Conservation (phyloP, 1,140 invertebrate species). For the Cyclina sinensis region DNA sequence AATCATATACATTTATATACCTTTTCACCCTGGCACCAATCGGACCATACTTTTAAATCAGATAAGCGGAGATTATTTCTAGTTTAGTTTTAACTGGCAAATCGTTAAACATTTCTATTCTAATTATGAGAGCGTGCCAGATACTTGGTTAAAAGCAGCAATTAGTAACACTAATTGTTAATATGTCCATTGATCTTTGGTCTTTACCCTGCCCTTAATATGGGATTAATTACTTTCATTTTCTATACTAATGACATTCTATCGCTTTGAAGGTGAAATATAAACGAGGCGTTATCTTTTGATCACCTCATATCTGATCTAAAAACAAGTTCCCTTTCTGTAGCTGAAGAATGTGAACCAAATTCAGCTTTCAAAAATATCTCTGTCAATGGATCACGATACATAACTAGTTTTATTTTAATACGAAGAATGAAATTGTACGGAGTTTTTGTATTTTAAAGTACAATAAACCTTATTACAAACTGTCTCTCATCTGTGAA, state of each 20-base stretch:
- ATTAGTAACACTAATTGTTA: neutral
- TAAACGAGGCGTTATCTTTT: neutral
- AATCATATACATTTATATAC: too few relatives aligned
- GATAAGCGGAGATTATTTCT: neutral
- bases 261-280: neutral
- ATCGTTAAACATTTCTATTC: too few relatives aligned
- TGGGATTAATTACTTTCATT: neutral
- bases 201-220: neutral
- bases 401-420: too few relatives aligned
- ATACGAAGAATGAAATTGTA: too few relatives aligned
- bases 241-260: neutral
- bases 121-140: neutral
- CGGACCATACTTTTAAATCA: neutral
- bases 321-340: too few relatives aligned
- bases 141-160: neutral
- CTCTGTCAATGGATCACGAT: too few relatives aligned
- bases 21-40: neutral
- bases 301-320: neutral
- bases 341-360: too few relatives aligned
- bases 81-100: too few relatives aligned
- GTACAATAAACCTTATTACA: too few relatives aligned
- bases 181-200: constrained; percentile 1
- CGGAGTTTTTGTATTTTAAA: too few relatives aligned
- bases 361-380: too few relatives aligned
- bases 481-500: too few relatives aligned